phyloP scores from a whole-genome alignment of 2,888 invertebrate species.

The Meghimatium bilineatum region DNA sequence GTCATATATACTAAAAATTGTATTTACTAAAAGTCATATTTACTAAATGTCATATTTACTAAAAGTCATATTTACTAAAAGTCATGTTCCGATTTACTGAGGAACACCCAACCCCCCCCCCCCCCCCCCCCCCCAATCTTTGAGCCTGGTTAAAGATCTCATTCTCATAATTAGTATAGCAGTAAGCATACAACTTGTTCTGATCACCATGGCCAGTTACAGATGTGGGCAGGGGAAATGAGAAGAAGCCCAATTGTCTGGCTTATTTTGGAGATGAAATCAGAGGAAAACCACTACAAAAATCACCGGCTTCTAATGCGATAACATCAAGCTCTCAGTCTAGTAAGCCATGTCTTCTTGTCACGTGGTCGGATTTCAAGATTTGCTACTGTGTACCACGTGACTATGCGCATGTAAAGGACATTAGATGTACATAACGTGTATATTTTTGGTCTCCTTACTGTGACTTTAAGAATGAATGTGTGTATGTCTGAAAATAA shows the following conservation, averaged over 20 bases:
- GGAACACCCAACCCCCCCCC: too few relatives aligned
- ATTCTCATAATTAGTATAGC: too few relatives aligned
- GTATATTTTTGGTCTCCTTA: neutral
- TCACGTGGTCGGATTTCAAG: neutral
- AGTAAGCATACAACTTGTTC: too few relatives aligned
- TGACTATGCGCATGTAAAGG: neutral
- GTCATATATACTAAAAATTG: too few relatives aligned
- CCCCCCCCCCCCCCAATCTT: too few relatives aligned
- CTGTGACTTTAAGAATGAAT: neutral
- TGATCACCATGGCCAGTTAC: neutral
- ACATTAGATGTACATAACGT: neutral
- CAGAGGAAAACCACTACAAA: constrained; percentile 2
- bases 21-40: too few relatives aligned
- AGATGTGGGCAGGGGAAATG: neutral
- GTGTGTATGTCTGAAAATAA: too few relatives aligned
- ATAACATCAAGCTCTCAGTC: neutral
- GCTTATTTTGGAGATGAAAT: neutral
- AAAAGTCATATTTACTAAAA: too few relatives aligned
- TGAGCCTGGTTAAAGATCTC: too few relatives aligned
- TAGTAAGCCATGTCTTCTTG: neutral
- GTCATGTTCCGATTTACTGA: too few relatives aligned
- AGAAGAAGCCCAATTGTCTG: neutral
- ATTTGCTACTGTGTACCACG: neutral
- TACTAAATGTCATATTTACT: too few relatives aligned
- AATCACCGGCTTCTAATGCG: neutral